Conservation (phyloP, 1,140 invertebrate genomes). For the Antheraea pernyi region DNA sequence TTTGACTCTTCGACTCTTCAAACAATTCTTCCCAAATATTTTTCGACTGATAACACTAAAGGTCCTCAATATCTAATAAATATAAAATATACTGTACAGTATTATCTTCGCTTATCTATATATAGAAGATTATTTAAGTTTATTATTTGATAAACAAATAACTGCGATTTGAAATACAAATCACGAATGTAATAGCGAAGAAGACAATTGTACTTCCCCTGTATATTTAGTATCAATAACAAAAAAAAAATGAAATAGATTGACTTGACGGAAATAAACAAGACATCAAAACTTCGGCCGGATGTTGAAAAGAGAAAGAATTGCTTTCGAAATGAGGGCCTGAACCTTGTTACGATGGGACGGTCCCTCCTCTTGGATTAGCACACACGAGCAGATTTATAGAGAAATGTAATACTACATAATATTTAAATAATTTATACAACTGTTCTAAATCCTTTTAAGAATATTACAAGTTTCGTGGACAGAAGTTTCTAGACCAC, state of each 20-base stretch:
- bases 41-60: no score
- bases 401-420: conserved; percentile 24
- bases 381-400: conserved; percentile 34
- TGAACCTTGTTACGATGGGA: conserved; percentile 34
- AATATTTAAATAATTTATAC: background rate
- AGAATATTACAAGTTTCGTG: no score
- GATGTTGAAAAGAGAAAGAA: conserved; percentile 43
- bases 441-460: no score
- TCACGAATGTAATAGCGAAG: background rate
- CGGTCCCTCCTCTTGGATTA: conserved; percentile 39
- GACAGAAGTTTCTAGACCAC: no score
- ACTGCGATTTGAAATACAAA: background rate
- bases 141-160: background rate
- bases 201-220: background rate
- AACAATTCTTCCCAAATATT: no score
- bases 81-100: no score
- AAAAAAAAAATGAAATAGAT: conserved; percentile 8
- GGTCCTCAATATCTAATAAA: no score
- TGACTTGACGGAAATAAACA: conserved; percentile 21
- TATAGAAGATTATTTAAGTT: no score
- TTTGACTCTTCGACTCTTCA: no score
- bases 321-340: conserved; percentile 42
- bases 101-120: no score
- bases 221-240: background rate
- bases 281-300: conserved; percentile 33